phyloP scores from a whole-genome alignment of 2,113 vertebrate genomes.

The Pteronura brasiliensis region DNA sequence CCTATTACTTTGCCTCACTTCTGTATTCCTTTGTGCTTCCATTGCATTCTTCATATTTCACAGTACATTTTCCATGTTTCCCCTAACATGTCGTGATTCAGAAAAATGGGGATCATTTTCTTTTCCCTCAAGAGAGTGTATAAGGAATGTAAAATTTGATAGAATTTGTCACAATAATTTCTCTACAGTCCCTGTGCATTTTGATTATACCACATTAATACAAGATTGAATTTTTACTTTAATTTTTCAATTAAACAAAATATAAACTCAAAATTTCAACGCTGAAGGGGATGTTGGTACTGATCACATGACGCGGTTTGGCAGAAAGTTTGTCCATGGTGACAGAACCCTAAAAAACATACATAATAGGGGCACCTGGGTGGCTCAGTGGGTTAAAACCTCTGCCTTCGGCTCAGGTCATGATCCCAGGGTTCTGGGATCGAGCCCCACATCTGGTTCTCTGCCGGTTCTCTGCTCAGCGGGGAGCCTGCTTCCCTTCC shows the following conservation, averaged over 20 bases:
- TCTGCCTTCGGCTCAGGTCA: too few species aligned
- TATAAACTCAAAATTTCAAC: neutral
- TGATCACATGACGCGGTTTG: neutral
- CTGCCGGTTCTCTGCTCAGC: too few species aligned
- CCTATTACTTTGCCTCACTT: neutral
- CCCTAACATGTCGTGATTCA: neutral
- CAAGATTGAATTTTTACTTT: neutral
- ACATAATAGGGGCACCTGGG: neutral
- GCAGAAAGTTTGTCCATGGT: neutral
- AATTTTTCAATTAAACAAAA: neutral
- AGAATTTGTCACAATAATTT: neutral
- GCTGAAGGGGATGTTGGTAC: neutral
- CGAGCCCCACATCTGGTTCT: too few species aligned
- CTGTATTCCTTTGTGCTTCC: neutral
- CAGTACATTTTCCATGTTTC: neutral
- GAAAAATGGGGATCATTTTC: neutral
- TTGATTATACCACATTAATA: neutral
- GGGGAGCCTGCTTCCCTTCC: too few species aligned
- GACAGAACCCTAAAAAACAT: neutral
- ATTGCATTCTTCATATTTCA: neutral
- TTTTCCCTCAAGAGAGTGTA: neutral
- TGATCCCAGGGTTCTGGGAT: too few species aligned
- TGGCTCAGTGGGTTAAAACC: too few species aligned
- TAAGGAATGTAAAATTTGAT: slow-evolving; percentile 23
- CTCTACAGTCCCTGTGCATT: neutral